Evolutionary conservation across 2,113 vertebrate genomes (phyloP).

Genomic region (Mohoua ochrocephala): DNA sequence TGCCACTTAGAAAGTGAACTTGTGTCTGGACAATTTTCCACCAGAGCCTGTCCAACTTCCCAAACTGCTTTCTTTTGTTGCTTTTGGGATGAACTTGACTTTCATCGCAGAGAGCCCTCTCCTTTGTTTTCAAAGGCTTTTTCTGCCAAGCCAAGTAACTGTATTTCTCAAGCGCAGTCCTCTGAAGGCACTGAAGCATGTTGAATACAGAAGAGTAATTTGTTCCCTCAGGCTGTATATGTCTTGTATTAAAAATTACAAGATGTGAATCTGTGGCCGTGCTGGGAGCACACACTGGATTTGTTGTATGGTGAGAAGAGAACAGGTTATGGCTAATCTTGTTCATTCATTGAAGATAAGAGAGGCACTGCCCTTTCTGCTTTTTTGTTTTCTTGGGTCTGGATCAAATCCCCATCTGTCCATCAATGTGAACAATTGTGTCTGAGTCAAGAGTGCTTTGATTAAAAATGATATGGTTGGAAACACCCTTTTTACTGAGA

Average conservation of each 20-base stretch:
- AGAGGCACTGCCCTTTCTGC: conserved; percentile 19
- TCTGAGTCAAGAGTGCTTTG: conserved; percentile 52
- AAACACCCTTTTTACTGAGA: conserved; percentile 41
- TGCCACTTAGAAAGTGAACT: conserved; percentile 31
- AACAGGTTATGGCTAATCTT: conserved; percentile 62
- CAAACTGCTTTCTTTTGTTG: conserved; percentile 28
- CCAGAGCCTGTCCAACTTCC: conserved; percentile 19
- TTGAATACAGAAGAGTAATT: conserved; percentile 62
- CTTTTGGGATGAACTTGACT: conserved; percentile 59
- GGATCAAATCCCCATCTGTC: conserved; percentile 55
- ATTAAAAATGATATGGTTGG: conserved; percentile 57
- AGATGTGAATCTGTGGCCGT: conserved; percentile 50
- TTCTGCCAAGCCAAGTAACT: conserved; percentile 47
- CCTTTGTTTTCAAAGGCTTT: conserved; percentile 55
- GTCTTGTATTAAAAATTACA: conserved; percentile 67
- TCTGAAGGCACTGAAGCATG: conserved; percentile 64
- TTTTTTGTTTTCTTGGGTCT: not conserved
- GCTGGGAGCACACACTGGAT: conserved; percentile 46
- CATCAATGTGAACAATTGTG: conserved; percentile 53
- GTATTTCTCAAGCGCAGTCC: conserved; percentile 43
- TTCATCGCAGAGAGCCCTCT: conserved; percentile 3
- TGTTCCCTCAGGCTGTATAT: conserved; percentile 64
- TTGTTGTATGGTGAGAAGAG: conserved; percentile 52
- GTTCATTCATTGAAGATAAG: conserved; percentile 46
- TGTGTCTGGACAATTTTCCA: conserved; percentile 12